phyloP scores from a whole-genome alignment of 1,140 invertebrate species.

The Diuraphis noxia region DNA sequence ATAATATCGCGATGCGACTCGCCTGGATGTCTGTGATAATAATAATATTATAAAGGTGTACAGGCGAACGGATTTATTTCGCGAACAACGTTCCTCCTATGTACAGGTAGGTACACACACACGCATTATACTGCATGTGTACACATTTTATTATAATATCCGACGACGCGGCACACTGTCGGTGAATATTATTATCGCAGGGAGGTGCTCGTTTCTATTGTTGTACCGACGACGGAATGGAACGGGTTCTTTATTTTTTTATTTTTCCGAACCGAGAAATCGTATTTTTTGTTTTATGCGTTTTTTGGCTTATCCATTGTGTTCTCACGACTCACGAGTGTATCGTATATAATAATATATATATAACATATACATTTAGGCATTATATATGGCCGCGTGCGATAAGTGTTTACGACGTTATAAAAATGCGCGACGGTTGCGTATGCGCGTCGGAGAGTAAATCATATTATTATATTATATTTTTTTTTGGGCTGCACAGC shows the following conservation, averaged over 20 bases:
- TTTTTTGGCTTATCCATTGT: slow-evolving; percentile 33
- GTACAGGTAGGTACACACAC: not conserved
- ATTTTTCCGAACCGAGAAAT: not conserved
- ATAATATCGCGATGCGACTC: not conserved
- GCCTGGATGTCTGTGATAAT: not conserved
- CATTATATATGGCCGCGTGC: not conserved
- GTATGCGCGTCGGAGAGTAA: slow-evolving; percentile 12
- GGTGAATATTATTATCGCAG: not conserved
- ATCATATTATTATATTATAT: not conserved
- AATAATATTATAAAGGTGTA: not conserved
- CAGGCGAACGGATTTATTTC: not conserved
- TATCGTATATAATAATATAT: not conserved
- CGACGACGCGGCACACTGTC: not conserved
- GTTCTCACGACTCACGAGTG: not conserved
- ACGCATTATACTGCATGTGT: not conserved
- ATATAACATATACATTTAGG: not conserved
- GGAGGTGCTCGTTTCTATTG: slow-evolving; percentile 23
- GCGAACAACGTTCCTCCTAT: not conserved
- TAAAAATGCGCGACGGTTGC: slow-evolving; percentile 18
- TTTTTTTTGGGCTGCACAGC: not conserved
- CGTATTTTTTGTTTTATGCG: slow-evolving; percentile 33
- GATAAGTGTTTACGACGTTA: slow-evolving; percentile 41
- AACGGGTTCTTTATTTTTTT: not conserved
- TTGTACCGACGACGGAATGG: not conserved
- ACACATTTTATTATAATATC: not conserved